A percentile compares a stretch with the other conserved stretches of the same genome.
Conservation (phyloP, 2,888 invertebrate genomes). For the Tetragonula carbonaria region DNA sequence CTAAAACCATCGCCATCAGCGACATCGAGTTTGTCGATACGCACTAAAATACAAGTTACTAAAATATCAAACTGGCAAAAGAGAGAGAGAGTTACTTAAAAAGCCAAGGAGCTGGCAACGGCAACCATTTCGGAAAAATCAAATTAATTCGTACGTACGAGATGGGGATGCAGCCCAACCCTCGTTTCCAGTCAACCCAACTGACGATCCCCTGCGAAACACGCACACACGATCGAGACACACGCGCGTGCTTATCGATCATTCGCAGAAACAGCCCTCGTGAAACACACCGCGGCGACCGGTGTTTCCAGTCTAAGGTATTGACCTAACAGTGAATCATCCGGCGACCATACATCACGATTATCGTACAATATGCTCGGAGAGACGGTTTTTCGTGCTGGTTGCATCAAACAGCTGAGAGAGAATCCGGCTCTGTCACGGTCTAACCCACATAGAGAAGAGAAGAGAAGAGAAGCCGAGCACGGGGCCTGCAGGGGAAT, state of each 20-base stretch:
- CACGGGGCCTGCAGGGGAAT: slow-evolving; percentile 24
- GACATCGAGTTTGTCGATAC: neutral
- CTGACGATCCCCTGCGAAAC: slow-evolving; percentile 56
- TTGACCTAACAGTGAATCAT: slow-evolving; percentile 80
- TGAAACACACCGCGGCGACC: slow-evolving; percentile 54
- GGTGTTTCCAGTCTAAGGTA: slow-evolving; percentile 67
- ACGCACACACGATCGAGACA: slow-evolving; percentile 49
- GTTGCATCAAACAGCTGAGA: slow-evolving; percentile 40
- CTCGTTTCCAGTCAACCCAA: slow-evolving; percentile 53
- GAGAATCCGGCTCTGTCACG: slow-evolving; percentile 3
- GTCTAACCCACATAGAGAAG: slow-evolving; percentile 1
- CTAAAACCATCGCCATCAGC: neutral
- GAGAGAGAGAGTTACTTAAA: neutral
- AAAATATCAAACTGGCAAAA: neutral
- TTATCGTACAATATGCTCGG: slow-evolving; percentile 61
- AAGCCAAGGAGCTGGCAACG: neutral
- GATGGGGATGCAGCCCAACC: slow-evolving; percentile 52
- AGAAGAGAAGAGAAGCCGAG: neutral
- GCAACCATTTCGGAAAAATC: slow-evolving; percentile 48
- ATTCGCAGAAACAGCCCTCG: slow-evolving; percentile 69
- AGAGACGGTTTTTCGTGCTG: slow-evolving; percentile 32
- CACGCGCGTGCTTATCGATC: slow-evolving; percentile 72
- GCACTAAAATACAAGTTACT: neutral
- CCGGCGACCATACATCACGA: slow-evolving; percentile 52
- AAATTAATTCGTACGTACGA: slow-evolving; percentile 66